Percentiles rank a stretch among this genome's conserved stretches.
These are phyloP conservation scores for Loripinus fragilis DNA, from an alignment of 2,888 invertebrate species.

Conservation along the genomic window DNA sequence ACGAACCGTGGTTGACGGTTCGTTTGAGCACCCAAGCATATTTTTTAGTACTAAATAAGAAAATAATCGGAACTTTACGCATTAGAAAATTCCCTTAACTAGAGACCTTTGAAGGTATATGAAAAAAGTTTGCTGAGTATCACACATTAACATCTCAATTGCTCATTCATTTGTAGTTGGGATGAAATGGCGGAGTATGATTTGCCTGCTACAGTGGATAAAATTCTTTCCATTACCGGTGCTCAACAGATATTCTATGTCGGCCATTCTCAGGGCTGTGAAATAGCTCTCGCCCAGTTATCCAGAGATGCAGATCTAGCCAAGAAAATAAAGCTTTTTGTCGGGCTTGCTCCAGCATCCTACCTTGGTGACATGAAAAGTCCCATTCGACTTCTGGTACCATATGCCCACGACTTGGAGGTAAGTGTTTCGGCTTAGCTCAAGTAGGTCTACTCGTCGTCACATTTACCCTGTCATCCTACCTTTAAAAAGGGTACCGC, in stretches of 20 bases:
- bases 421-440: too few relatives aligned
- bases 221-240: conserved; percentile 86
- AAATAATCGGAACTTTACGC: too few relatives aligned
- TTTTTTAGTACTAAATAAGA: too few relatives aligned
- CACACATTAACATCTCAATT: too few relatives aligned
- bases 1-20: too few relatives aligned
- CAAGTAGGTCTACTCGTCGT: too few relatives aligned
- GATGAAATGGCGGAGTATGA: conserved; percentile 95
- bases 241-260: conserved; percentile 88
- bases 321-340: conserved; percentile 79
- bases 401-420: conserved; percentile 67
- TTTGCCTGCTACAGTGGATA: conserved; percentile 90
- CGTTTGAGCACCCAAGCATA: too few relatives aligned
- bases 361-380: conserved; percentile 73
- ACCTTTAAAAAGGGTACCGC: too few relatives aligned
- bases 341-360: conserved; percentile 84
- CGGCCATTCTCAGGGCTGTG: conserved; percentile 94
- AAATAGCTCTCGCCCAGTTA: conserved; percentile 81
- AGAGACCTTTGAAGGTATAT: too few relatives aligned
- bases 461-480: too few relatives aligned
- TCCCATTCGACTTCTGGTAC: conserved; percentile 70
- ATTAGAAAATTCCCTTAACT: too few relatives aligned
- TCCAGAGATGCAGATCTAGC: conserved; percentile 71
- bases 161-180: conserved; percentile 89
- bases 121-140: too few relatives aligned